Base-by-base conservation (phyloP, 2,113 vertebrate species). In the Pampusana beccarii region DNA sequence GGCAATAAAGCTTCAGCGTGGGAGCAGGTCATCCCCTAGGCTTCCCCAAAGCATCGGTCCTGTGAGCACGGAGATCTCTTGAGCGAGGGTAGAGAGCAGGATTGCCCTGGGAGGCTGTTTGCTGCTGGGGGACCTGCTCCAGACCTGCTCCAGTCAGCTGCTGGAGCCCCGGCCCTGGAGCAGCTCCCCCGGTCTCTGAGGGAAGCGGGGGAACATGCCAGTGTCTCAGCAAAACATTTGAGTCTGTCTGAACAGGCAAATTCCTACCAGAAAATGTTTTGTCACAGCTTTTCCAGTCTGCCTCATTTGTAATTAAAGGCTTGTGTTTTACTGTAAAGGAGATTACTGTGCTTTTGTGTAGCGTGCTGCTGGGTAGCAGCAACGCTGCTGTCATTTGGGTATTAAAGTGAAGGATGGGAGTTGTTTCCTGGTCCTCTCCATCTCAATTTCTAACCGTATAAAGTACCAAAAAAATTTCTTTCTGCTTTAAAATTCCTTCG, bases 231-330 rank as follows among this genome's bases (percentile, higher is more conserved):
- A 90, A 92, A 48, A 82, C n/a, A 33, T 44, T 75, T 92, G 50
- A 36, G 5, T 88, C 62, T 57, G 48, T 61, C 66, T 51, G 50
- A 92, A 62, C 21, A 1, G 29, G n/a, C 67, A 90, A 90, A 90
- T 83, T 90, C 64, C 75, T 86, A 73, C 46, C 66, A 88, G 54
- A 90, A 82, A 83, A 62, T 25, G 8, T 77, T 95, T 69, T 73
- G 44, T 93, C 74, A 80, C n/a, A 92, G 61, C 19, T 70, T 80
- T 92, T 77, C 34, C 51, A 70, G 88, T 57, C 50, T 57, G 50
- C 72, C 82, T 62, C 36, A 80, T 65, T 60, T 88, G 58, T 53
- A 88, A 72, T 57, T 66, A 74, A 71, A 91, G 66, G n/a, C 48
- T 90, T 38, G 65, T 71, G 38, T 48, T 91, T 85, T 82, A 93